phyloP scores from a whole-genome alignment of 1,140 invertebrate genomes.

The Anoplophora glabripennis region DNA sequence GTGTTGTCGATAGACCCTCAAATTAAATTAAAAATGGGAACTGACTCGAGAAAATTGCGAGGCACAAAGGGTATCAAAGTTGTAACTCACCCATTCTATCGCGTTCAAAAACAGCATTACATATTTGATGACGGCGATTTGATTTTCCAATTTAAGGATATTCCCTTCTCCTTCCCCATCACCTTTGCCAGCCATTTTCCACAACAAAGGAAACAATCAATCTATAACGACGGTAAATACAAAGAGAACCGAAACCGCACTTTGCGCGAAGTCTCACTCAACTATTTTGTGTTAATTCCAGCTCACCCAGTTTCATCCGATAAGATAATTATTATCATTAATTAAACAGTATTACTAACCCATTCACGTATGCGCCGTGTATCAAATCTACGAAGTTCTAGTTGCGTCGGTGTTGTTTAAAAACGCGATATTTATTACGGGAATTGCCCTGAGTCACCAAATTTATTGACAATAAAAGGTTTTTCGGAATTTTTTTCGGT shows the following conservation, averaged over 20 bases:
- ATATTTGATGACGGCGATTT: conserved; percentile 45
- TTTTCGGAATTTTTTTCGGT: too few relatives aligned
- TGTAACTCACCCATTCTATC: conserved; percentile 43
- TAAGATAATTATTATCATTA: conserved; percentile 19
- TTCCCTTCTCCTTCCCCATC: conserved; percentile 41
- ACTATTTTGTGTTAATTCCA: conserved; percentile 9
- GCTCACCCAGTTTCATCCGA: conserved; percentile 14
- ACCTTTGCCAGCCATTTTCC: conserved; percentile 43
- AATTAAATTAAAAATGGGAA: too few relatives aligned
- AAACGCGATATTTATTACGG: too few relatives aligned
- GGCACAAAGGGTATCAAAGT: too few relatives aligned
- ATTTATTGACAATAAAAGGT: too few relatives aligned
- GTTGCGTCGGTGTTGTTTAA: too few relatives aligned
- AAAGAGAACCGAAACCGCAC: conserved; percentile 7
- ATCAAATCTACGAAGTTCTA: background rate
- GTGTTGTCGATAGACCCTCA: too few relatives aligned
- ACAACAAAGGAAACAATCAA: conserved; percentile 6
- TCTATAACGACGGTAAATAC: background rate
- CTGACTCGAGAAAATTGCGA: too few relatives aligned
- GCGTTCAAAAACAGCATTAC: conserved; percentile 43
- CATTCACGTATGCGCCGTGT: conserved; percentile 1
- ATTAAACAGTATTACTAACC: conserved; percentile 15
- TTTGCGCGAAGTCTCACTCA: conserved; percentile 11
- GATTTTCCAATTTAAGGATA: conserved; percentile 40
- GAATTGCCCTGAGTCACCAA: too few relatives aligned